A percentile compares a stretch with the other conserved stretches of the same genome.
Conservation (phyloP, 2,113 vertebrate genomes). For the Podarcis cretensis region DNA sequence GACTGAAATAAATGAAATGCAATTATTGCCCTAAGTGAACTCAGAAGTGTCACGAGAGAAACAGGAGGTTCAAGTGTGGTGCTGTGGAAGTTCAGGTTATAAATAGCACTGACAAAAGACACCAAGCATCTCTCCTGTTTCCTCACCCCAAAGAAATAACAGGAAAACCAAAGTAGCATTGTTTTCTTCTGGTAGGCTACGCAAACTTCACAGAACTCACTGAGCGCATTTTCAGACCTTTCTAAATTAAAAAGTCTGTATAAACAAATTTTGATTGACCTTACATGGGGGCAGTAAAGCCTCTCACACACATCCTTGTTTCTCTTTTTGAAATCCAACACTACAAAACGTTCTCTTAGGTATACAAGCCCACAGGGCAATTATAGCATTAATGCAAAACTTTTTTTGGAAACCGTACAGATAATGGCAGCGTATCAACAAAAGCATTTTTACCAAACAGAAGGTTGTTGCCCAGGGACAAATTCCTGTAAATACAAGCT, state of each 20-base stretch:
- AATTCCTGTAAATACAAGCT: conserved; percentile 47
- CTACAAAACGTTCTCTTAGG: conserved; percentile 24
- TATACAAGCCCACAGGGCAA: conserved; percentile 50
- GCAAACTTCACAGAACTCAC: conserved; percentile 15
- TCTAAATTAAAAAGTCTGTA: conserved; percentile 29
- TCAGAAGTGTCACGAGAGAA: neutral
- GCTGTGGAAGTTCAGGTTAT: neutral
- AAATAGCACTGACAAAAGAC: neutral
- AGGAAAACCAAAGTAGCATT: neutral
- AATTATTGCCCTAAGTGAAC: neutral
- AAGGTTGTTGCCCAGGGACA: conserved; percentile 40
- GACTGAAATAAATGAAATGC: too few species aligned
- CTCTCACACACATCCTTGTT: neutral
- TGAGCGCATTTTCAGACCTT: conserved; percentile 5
- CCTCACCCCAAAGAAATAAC: neutral
- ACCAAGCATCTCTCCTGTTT: conserved; percentile 3
- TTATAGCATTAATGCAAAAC: conserved; percentile 57
- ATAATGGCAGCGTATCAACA: conserved; percentile 53
- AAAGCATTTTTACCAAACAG: conserved; percentile 41
- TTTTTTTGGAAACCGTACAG: conserved; percentile 54
- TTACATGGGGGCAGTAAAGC: neutral
- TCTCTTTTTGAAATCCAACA: conserved; percentile 41
- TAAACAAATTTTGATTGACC: neutral
- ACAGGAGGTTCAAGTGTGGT: neutral
- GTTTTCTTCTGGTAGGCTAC: conserved; percentile 3